Percentiles rank a stretch among this genome's conserved stretches.
These are phyloP conservation scores for Pelosia muscerda DNA, from an alignment of 2,888 invertebrate species.

Conservation along the genomic window DNA sequence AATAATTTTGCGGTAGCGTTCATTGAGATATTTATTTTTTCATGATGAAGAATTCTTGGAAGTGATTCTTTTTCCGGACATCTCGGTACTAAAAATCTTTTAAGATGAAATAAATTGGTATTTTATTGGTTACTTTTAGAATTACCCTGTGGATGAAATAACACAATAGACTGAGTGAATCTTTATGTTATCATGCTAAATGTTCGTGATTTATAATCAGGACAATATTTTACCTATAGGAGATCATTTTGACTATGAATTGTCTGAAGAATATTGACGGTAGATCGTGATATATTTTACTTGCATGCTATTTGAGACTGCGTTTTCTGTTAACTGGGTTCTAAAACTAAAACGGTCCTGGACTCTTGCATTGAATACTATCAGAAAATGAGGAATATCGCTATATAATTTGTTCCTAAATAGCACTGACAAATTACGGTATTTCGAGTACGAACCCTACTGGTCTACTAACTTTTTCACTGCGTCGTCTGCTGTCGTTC, in stretches of 20 bases:
- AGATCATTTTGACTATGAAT: background rate
- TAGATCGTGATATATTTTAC: background rate
- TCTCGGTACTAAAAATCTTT: constrained; percentile 8
- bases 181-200: background rate
- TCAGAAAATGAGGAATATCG: too few species aligned
- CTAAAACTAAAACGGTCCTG: too few species aligned
- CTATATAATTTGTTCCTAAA: too few species aligned
- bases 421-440: too few species aligned
- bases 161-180: background rate
- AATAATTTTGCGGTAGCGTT: constrained; percentile 20
- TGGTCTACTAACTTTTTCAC: too few species aligned
- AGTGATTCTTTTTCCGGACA: constrained; percentile 8
- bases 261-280: background rate
- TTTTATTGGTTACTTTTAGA: background rate
- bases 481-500: too few species aligned
- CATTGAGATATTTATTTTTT: constrained; percentile 14
- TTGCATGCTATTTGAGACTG: too few species aligned
- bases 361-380: too few species aligned
- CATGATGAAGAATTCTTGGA: constrained; percentile 10
- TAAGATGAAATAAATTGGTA: constrained; percentile 12
- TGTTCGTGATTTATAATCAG: background rate
- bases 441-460: too few species aligned
- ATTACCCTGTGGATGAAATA: background rate
- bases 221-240: too few species aligned
- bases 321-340: too few species aligned